Base-by-base conservation (phyloP, 2,888 invertebrate genomes). In the Drosophila greeni region DNA sequence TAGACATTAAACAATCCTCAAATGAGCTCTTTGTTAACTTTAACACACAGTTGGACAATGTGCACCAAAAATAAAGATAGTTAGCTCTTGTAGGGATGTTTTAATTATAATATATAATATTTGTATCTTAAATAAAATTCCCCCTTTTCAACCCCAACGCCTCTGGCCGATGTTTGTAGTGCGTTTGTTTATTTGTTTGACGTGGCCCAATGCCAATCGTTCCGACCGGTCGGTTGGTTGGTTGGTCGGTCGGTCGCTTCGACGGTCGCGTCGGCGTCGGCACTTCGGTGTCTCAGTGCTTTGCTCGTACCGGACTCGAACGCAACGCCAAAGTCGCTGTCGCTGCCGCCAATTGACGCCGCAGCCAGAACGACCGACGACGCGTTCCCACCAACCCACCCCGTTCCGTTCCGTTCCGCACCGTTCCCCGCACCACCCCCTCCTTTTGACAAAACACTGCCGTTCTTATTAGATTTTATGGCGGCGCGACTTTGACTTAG, bases 391-490 rank as follows among this genome's bases (percentile, higher is more conserved):
- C 55, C 40, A 66, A 53, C 54, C 39, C 72, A 57, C 60, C 45
- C 45, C 64, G 62, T 70, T 37, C 57, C 52, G 61, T 66, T 34
- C 54, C 56, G 48, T 51, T 24, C 9, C 37, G 18, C 16, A n/a
- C 20, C 20, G 34, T 12, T 29, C 11, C 26, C 12, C 26, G 26
- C 24, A 12, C 42, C 18, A 49, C 57, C 67, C 64, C 67, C 59
- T 58, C 66, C 45, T 65, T 52, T 24, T 33, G 52, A 45, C 59
- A 45, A 40, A 61, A 37, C 56, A 52, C 66, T 62, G 68, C 69
- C 76, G 73, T 76, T 81, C 78, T 75, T 79, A 76, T 81, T 79
- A 75, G 75, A 81, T 81, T 77, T 70, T 74, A 72, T 77, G 70
- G 70, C 68, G 74, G 70, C 64, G 70, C 68, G 74, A 67, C 66